Conservation (phyloP, 2,797 vertebrate genomes). For the Halcyon chelicuti region DNA sequence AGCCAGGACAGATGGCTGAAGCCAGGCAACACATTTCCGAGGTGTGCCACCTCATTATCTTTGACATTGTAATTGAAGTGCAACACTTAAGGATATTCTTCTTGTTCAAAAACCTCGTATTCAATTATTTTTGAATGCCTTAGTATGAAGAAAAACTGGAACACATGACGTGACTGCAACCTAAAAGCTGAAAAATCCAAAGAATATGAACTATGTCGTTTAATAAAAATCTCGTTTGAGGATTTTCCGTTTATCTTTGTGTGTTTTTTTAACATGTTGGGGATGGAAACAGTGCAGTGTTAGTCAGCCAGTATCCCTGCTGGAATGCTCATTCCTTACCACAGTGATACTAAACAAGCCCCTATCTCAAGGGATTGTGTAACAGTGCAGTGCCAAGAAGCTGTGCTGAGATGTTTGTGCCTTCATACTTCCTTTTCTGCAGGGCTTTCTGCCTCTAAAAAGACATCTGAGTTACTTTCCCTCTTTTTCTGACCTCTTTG, state of each 20-base stretch:
- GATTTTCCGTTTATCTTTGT: background rate
- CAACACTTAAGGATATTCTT: background rate
- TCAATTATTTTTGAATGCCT: background rate
- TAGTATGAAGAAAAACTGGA: background rate
- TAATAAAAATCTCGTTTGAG: background rate
- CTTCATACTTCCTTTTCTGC: background rate
- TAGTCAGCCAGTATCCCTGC: background rate
- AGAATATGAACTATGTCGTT: background rate
- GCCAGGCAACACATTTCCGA: background rate
- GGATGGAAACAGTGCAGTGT: background rate
- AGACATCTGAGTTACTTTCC: background rate
- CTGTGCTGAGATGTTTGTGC: background rate
- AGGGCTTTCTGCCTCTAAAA: slow-evolving; percentile 4
- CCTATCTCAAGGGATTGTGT: background rate
- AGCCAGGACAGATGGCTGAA: slow-evolving; percentile 5
- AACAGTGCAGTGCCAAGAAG: background rate
- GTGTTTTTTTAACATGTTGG: background rate
- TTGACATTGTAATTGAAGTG: background rate
- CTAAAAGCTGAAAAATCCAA: background rate
- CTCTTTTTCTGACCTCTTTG: background rate
- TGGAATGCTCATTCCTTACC: background rate
- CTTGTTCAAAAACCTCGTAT: background rate
- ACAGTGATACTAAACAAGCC: background rate
- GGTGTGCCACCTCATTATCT: background rate
- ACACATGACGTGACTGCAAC: background rate